These are phyloP conservation scores for Scaptomyza montana DNA, from an alignment of 1,140 invertebrate genomes.

Conservation along the genomic window DNA sequence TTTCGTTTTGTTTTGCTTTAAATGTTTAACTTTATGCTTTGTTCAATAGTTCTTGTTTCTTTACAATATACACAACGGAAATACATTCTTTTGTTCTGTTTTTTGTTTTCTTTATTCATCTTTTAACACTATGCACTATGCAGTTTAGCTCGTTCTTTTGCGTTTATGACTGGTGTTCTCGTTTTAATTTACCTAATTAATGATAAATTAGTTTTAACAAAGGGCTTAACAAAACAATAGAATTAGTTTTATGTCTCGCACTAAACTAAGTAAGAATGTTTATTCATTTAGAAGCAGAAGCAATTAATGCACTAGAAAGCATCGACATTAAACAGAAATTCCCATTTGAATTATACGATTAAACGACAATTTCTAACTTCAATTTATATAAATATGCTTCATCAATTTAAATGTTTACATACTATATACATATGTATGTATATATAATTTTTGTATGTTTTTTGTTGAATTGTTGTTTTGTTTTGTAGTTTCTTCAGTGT, in stretches of 20 bases:
- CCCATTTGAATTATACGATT: not conserved
- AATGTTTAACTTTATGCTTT: conserved; percentile 80
- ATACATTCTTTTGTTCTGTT: conserved; percentile 24
- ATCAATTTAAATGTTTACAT: conserved; percentile 34
- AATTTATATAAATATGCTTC: conserved; percentile 25
- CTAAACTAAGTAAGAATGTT: conserved; percentile 1
- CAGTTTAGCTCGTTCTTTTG: conserved; percentile 78
- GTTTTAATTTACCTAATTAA: conserved; percentile 41
- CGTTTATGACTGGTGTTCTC: conserved; percentile 73
- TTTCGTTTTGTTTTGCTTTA: conserved; percentile 50
- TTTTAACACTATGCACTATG: conserved; percentile 70
- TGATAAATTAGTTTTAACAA: not conserved
- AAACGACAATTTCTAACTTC: not conserved
- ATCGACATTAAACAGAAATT: conserved; percentile 1
- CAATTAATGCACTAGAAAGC: conserved; percentile 31
- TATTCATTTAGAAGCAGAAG: conserved; percentile 25
- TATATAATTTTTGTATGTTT: not conserved
- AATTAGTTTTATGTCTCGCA: conserved; percentile 19
- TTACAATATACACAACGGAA: conserved; percentile 82
- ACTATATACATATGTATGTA: conserved; percentile 12
- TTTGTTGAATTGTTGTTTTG: conserved; percentile 30
- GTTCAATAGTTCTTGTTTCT: conserved; percentile 60
- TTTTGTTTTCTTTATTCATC: conserved; percentile 25
- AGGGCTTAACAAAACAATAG: not conserved
- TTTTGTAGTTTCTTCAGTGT: conserved; percentile 54